Evolutionary conservation across 2,797 vertebrate species (phyloP).

Genomic region (Coregonus ussuriensis): DNA sequence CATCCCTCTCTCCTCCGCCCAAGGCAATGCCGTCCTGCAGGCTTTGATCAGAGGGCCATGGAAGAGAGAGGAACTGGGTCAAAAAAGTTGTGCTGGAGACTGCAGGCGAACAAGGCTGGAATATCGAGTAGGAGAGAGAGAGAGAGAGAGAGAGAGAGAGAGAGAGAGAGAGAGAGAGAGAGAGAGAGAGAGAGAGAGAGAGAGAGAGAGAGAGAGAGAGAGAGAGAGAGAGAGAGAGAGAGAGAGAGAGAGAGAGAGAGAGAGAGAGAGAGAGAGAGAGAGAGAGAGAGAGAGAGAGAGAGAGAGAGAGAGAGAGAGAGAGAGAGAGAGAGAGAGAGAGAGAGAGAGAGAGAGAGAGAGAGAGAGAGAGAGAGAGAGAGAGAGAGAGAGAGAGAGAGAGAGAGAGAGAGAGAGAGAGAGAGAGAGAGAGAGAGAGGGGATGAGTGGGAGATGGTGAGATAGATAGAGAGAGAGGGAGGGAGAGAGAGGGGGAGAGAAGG

Average conservation of each 20-base stretch:
- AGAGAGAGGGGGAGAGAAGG: no score
- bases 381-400: no score
- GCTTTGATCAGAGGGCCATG: slow-evolving; percentile 83
- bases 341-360: no score
- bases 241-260: slow-evolving; percentile 28
- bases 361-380: no score
- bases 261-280: slow-evolving; percentile 26
- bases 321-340: no score
- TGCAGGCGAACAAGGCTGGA: slow-evolving; percentile 85
- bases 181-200: slow-evolving; percentile 45
- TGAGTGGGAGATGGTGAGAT: no score
- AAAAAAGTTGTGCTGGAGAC: slow-evolving; percentile 83
- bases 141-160: slow-evolving; percentile 37
- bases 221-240: slow-evolving; percentile 43
- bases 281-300: not conserved
- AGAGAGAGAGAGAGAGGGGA: no score
- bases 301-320: slow-evolving; percentile 16
- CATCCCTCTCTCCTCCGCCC: slow-evolving; percentile 75
- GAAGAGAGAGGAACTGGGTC: slow-evolving; percentile 84
- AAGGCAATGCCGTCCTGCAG: slow-evolving; percentile 81
- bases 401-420: no score
- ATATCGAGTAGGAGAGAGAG: slow-evolving; percentile 81
- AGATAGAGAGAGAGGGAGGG: no score
- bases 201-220: slow-evolving; percentile 63
- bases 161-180: slow-evolving; percentile 60